phyloP scores from a whole-genome alignment of 2,888 invertebrate species.

The Xylophagus ater region DNA sequence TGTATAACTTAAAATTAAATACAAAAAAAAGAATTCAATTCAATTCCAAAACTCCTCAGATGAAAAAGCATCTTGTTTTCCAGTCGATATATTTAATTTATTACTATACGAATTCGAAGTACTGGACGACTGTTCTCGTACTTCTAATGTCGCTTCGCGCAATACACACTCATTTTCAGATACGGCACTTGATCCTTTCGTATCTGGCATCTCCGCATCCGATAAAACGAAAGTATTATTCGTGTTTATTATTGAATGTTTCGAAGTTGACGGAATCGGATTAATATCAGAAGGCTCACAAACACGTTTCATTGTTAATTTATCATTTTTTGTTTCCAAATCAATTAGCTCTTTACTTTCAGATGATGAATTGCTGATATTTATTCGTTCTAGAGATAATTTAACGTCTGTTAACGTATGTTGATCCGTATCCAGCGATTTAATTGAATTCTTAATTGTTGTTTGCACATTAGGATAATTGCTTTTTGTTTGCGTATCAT shows the following conservation, averaged over 20 bases:
- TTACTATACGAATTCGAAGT: constrained; percentile 2
- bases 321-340: too few relatives aligned
- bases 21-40: too few relatives aligned
- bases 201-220: neutral
- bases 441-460: too few relatives aligned
- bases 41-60: constrained; percentile 11
- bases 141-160: neutral
- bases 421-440: too few relatives aligned
- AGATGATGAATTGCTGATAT: too few relatives aligned
- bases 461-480: too few relatives aligned
- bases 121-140: neutral
- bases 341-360: too few relatives aligned
- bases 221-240: neutral
- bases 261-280: too few relatives aligned
- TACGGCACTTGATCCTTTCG: constrained; percentile 4
- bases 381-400: too few relatives aligned
- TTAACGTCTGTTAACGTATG: too few relatives aligned
- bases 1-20: too few relatives aligned
- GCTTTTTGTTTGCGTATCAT: neutral
- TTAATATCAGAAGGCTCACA: constrained; percentile 6
- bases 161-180: neutral
- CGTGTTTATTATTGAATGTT: neutral
- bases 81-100: constrained; percentile 6
- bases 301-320: constrained; percentile 1
- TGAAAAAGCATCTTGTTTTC: constrained; percentile 5